Base-by-base conservation (phyloP, 2,797 vertebrate genomes). In the Myioborus melanocephalus region DNA sequence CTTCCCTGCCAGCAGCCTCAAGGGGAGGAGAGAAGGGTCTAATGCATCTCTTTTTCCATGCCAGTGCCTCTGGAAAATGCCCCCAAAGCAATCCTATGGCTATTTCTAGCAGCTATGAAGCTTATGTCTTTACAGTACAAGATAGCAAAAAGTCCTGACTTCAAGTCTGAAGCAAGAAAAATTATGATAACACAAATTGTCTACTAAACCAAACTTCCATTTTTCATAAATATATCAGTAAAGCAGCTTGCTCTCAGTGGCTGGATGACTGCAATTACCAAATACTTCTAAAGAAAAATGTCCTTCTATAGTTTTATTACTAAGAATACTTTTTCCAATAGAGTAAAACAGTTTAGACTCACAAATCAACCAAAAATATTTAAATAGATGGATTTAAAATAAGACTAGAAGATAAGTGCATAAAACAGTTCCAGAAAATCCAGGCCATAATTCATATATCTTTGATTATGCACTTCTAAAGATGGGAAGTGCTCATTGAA, bases 401-500 rank as follows among this genome's bases (percentile, higher is more conserved):
- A 88, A 73, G 39, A 75, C 21, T 65, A 34, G 50, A 83, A 86
- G 39, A 77, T 53, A 88, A 73, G 27, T 46, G 18, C 50, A 34
- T 76, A 59, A 79, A 93, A 65, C 59, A 55, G 52, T 47, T 78
- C 41, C 6, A 23, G 66, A 86, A 91, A 91, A 92, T 78, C 79
- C 14, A 3, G 64, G 37, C 80, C 17, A 21, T 49, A 78, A 50
- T 85, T 93, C 66, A 65, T 69, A 46, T 14, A 70, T 82, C 80
- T 95, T 83, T 85, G 77, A 83, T 91, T 94, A 87, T 52, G 79
- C 69, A 41, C 59, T 89, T 91, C 72, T 78, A 84, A 78, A 85
- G 63, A 89, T 68, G 55, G 65, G 82, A 96, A 96, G 47, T 91
- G 53, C 79, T 95, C 76, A 79, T 81, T 95, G 93, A 91, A 87